These are phyloP conservation scores for Paratilapia polleni DNA, from an alignment of 2,113 vertebrate genomes.

Conservation along the genomic window DNA sequence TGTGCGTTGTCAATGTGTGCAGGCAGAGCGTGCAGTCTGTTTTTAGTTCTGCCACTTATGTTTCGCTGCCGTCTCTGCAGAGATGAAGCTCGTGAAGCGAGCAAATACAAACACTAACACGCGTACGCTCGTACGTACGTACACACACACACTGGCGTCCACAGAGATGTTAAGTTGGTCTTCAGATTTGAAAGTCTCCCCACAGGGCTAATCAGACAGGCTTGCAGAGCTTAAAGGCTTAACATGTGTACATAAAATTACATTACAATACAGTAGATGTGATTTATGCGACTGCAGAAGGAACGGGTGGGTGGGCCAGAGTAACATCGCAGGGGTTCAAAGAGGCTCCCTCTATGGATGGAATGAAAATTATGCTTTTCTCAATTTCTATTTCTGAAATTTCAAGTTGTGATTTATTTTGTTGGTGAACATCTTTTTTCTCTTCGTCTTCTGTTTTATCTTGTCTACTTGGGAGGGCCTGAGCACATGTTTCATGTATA, in stretches of 20 bases:
- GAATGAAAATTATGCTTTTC: constrained; percentile 43
- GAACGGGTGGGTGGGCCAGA: constrained; percentile 38
- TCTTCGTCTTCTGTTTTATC: constrained; percentile 26
- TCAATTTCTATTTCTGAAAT: constrained; percentile 21
- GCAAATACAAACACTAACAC: constrained; percentile 52
- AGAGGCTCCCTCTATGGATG: background rate
- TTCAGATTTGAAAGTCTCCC: constrained; percentile 35
- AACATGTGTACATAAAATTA: constrained; percentile 50
- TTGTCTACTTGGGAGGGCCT: constrained; percentile 61
- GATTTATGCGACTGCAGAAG: constrained; percentile 53
- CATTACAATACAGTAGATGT: constrained; percentile 48
- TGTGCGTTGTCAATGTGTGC: background rate
- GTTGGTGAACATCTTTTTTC: constrained; percentile 12
- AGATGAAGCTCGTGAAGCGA: constrained; percentile 58
- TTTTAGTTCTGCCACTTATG: constrained; percentile 69
- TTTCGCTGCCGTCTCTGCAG: constrained; percentile 44
- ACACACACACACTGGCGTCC: background rate
- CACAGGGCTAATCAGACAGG: constrained; percentile 36
- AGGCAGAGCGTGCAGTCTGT: constrained; percentile 46
- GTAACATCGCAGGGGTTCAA: constrained; percentile 10
- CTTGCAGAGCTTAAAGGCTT: constrained; percentile 61
- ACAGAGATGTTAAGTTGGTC: constrained; percentile 6
- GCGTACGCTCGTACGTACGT: constrained; percentile 34
- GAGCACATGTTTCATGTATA: constrained; percentile 34
- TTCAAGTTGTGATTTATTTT: constrained; percentile 9